phyloP scores from a whole-genome alignment of 2,113 vertebrate genomes.

The Daphoenositta chrysoptera region DNA sequence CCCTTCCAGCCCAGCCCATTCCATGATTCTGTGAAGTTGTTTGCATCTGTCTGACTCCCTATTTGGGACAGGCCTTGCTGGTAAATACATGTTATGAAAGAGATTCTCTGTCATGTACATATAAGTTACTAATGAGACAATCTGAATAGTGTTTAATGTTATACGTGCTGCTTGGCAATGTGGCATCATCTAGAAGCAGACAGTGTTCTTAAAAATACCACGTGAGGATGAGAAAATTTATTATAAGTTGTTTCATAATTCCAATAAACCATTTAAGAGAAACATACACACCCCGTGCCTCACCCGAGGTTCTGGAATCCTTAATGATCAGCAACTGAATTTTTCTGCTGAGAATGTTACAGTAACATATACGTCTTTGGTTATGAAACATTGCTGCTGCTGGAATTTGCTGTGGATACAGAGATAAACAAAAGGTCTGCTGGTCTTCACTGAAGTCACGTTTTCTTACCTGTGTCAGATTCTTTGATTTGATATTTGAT shows the following conservation, averaged over 20 bases:
- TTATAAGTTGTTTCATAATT: slow-evolving; percentile 1
- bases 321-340: not conserved
- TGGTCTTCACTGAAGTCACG: not conserved
- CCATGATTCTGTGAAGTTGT: not conserved
- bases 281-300: not conserved
- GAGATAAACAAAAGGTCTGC: not conserved
- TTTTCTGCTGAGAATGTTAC: slow-evolving; percentile 27
- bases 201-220: not conserved
- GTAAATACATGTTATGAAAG: not conserved
- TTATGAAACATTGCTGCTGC: slow-evolving; percentile 9
- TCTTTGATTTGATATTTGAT: not conserved
- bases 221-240: not conserved
- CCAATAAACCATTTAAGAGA: not conserved
- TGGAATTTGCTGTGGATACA: slow-evolving; percentile 29
- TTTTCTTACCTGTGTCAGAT: not conserved
- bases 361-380: not conserved
- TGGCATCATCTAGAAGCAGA: not conserved
- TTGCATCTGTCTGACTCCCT: not conserved
- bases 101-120: not conserved
- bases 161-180: slow-evolving; percentile 6
- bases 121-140: not conserved
- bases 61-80: not conserved
- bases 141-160: not conserved
- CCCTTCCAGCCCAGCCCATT: not conserved
- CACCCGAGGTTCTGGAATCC: slow-evolving; percentile 22